A percentile compares a stretch with the other conserved stretches of the same genome.
phyloP scores from a whole-genome alignment of 1,140 invertebrate genomes.

The Hycleus cichorii region DNA sequence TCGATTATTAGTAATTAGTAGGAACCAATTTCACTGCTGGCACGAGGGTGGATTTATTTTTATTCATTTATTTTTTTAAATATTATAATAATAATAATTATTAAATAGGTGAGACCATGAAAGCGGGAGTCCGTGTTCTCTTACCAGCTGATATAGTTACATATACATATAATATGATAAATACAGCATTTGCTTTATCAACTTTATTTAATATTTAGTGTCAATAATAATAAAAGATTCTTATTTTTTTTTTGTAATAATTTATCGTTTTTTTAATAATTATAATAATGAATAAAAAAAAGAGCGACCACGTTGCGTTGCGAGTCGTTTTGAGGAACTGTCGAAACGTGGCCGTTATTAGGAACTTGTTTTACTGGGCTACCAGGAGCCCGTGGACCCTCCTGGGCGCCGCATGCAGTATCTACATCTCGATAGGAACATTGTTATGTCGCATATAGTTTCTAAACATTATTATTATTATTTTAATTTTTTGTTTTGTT shows the following conservation, averaged over 20 bases:
- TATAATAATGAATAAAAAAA: constrained; percentile 41
- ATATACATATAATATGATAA: constrained; percentile 42
- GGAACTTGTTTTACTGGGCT: constrained; percentile 60
- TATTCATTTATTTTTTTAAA: constrained; percentile 1
- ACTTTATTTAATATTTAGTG: constrained; percentile 37
- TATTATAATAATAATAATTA: not conserved
- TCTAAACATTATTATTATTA: not conserved
- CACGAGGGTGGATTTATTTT: constrained; percentile 33
- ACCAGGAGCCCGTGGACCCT: constrained; percentile 25
- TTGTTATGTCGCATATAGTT: constrained; percentile 34
- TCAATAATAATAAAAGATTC: constrained; percentile 40
- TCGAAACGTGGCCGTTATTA: constrained; percentile 41
- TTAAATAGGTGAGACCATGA: constrained; percentile 13
- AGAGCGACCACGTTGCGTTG: constrained; percentile 31
- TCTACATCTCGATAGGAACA: constrained; percentile 40
- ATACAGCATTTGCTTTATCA: constrained; percentile 40
- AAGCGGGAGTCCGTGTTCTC: constrained; percentile 24
- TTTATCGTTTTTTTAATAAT: constrained; percentile 23
- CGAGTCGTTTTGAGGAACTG: constrained; percentile 38
- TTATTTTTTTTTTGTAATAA: constrained; percentile 39
- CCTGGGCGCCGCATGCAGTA: constrained; percentile 35
- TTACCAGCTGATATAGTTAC: constrained; percentile 41
- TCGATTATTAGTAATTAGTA: constrained; percentile 46
- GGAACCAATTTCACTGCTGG: constrained; percentile 47
- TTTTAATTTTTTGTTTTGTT: not conserved